Conservation (phyloP, 1,140 invertebrate genomes). For the Drosophila nasuta region DNA sequence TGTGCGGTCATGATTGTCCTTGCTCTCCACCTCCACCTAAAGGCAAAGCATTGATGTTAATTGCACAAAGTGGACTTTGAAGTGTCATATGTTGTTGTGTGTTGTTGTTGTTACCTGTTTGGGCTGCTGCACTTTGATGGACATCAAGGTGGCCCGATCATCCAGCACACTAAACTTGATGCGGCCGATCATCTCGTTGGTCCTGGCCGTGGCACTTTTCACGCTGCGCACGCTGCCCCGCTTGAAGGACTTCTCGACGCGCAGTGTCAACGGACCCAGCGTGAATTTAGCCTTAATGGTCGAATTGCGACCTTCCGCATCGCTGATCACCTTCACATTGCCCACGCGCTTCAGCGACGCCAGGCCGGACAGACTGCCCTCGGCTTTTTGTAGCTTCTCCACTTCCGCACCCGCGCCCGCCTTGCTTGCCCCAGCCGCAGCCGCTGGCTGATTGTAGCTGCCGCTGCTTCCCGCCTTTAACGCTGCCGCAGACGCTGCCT, state of each 20-base stretch:
- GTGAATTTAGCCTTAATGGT: constrained; percentile 93
- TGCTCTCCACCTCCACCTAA: constrained; percentile 92
- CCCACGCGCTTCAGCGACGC: constrained; percentile 90
- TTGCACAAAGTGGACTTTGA: constrained; percentile 55
- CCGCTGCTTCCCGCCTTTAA: constrained; percentile 65
- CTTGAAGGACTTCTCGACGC: constrained; percentile 94
- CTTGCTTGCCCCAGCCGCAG: constrained; percentile 59
- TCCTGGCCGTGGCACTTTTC: constrained; percentile 93
- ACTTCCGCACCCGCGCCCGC: constrained; percentile 71
- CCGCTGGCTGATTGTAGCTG: constrained; percentile 74
- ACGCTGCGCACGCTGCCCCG: constrained; percentile 88
- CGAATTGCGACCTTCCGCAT: constrained; percentile 89
- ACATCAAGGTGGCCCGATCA: constrained; percentile 91
- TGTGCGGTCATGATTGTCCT: constrained; percentile 92
- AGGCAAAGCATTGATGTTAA: constrained; percentile 49
- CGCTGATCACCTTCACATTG: constrained; percentile 91
- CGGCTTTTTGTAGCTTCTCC: constrained; percentile 86
- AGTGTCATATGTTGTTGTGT: constrained; percentile 14
- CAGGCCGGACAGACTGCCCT: constrained; percentile 91
- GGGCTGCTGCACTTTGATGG: constrained; percentile 92
- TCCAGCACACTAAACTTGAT: constrained; percentile 91
- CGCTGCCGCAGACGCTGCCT: constrained; percentile 48
- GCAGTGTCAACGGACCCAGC: constrained; percentile 90
- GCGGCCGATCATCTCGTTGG: constrained; percentile 93
- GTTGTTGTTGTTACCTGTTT: constrained; percentile 94